These are phyloP conservation scores for Pteropus rufus DNA, from an alignment of 2,797 vertebrate genomes.

Conservation along the genomic window DNA sequence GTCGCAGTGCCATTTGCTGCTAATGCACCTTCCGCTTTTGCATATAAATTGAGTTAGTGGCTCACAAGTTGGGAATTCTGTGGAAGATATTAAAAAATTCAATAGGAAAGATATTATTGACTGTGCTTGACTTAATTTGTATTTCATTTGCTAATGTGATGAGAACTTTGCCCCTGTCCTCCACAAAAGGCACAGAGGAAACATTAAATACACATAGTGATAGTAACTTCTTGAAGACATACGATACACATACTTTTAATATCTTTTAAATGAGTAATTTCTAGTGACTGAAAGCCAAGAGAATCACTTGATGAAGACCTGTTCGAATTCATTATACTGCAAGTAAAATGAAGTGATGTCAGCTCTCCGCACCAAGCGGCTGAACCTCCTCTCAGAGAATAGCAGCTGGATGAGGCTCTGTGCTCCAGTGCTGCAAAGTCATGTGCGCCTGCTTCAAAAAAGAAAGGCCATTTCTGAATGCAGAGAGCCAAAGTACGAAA, in stretches of 20 bases:
- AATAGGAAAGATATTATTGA: slow-evolving; percentile 53
- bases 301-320: not conserved
- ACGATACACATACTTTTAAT: not conserved
- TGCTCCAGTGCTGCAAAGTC: not conserved
- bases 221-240: not conserved
- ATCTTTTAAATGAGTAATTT: slow-evolving; percentile 38
- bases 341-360: not conserved
- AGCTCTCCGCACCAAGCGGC: not conserved
- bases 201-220: not conserved
- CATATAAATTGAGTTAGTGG: slow-evolving; percentile 94
- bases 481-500: not conserved
- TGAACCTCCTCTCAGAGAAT: not conserved
- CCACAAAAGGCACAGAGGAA: not conserved
- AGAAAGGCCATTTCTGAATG: not conserved
- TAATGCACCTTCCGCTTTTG: slow-evolving; percentile 94
- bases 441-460: not conserved
- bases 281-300: not conserved
- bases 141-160: slow-evolving; percentile 30
- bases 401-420: not conserved
- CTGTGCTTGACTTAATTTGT: not conserved
- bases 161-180: not conserved
- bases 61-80: slow-evolving; percentile 96
- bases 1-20: slow-evolving; percentile 95
- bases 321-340: not conserved
- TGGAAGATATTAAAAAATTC: slow-evolving; percentile 58